Conservation (phyloP, 1,140 invertebrate genomes). For the Anadara kagoshimensis region DNA sequence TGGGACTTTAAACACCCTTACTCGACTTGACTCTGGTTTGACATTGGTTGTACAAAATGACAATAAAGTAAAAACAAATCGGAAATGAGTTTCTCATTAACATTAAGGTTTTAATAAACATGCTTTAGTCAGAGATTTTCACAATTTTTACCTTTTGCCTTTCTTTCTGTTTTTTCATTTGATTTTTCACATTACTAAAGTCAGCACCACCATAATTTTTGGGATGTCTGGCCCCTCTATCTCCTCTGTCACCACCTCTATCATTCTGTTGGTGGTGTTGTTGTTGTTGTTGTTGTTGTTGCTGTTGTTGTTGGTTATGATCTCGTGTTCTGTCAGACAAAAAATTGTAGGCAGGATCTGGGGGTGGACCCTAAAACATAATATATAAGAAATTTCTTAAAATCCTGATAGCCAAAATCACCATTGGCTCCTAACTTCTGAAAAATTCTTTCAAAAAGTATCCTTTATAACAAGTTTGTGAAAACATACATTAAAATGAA, state of each 20-base stretch:
- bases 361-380: constrained; percentile 57
- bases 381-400: neutral
- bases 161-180: constrained; percentile 60
- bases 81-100: no score
- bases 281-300: constrained; percentile 17
- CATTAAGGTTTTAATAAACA: no score
- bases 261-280: neutral
- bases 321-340: constrained; percentile 63
- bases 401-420: no score
- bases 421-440: no score
- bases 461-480: no score
- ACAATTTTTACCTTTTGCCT: constrained; percentile 37
- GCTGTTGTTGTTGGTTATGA: constrained; percentile 15
- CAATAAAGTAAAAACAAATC: no score
- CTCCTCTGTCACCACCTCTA: constrained; percentile 9
- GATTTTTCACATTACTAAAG: constrained; percentile 61
- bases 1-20: no score
- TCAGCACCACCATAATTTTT: constrained; percentile 67
- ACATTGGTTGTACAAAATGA: no score
- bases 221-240: constrained; percentile 53
- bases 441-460: no score
- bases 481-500: no score
- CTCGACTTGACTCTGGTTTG: no score
- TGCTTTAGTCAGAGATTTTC: no score
- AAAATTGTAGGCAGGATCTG: constrained; percentile 68